Evolutionary conservation across 2,797 vertebrate genomes (phyloP).

Genomic region (Sebastes cheni): DNA sequence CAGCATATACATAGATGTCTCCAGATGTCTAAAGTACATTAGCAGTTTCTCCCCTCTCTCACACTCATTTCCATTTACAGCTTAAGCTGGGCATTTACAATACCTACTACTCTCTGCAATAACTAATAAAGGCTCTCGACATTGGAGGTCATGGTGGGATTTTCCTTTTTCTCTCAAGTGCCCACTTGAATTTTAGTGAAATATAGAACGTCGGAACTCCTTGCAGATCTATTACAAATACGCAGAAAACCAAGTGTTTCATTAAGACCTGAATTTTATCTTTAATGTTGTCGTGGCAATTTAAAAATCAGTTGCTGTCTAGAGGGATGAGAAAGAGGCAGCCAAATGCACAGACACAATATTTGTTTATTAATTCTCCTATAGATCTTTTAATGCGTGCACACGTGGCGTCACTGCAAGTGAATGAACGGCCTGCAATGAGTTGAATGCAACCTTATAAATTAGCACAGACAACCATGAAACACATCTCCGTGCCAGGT

Average conservation of each 20-base stretch:
- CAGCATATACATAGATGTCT: slow-evolving; percentile 30
- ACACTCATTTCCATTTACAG: slow-evolving; percentile 47
- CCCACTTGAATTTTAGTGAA: slow-evolving; percentile 17
- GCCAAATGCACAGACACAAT: too few relatives aligned
- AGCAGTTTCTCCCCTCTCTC: slow-evolving; percentile 33
- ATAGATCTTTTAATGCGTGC: too few relatives aligned
- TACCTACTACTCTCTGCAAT: slow-evolving; percentile 22
- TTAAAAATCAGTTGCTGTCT: not conserved
- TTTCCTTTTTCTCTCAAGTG: slow-evolving; percentile 23
- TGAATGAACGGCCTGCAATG: too few relatives aligned
- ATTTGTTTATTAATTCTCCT: too few relatives aligned
- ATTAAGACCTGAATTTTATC: not conserved
- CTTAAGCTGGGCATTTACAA: slow-evolving; percentile 49
- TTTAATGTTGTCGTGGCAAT: not conserved
- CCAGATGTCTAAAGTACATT: slow-evolving; percentile 49
- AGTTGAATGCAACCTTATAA: too few relatives aligned
- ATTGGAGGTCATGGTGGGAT: slow-evolving; percentile 29
- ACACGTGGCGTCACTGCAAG: too few relatives aligned
- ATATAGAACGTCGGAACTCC: not conserved
- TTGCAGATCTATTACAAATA: not conserved
- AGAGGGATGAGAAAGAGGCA: too few relatives aligned
- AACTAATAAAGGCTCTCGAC: slow-evolving; percentile 40
- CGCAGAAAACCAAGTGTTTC: not conserved
- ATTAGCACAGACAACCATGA: too few relatives aligned
- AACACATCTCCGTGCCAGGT: too few relatives aligned